phyloP scores from a whole-genome alignment of 2,888 invertebrate species.

The Harpalus rubripes region DNA sequence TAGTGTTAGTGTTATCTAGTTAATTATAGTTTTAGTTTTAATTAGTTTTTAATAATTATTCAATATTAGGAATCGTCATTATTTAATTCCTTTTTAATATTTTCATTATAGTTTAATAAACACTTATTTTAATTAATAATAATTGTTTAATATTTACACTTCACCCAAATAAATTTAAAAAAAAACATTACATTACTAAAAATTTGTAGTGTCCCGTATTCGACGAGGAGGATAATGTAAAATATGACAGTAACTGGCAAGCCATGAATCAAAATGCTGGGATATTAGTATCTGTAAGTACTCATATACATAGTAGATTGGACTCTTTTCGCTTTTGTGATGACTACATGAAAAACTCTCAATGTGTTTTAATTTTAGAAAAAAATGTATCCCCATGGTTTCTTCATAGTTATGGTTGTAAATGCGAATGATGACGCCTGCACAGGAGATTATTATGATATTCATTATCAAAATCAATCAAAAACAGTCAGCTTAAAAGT shows the following conservation, averaged over 20 bases:
- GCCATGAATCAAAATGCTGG: constrained; percentile 89
- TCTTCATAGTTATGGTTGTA: constrained; percentile 24
- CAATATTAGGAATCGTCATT: too few relatives aligned
- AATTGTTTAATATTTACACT: too few relatives aligned
- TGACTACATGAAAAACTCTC: background rate
- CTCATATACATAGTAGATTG: background rate
- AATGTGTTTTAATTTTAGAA: constrained; percentile 38
- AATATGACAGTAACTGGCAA: constrained; percentile 87
- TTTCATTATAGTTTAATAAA: too few relatives aligned
- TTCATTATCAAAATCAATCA: background rate
- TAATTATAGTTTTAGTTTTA: too few relatives aligned
- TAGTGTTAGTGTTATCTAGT: too few relatives aligned
- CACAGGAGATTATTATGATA: background rate
- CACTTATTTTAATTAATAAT: too few relatives aligned
- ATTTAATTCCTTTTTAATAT: too few relatives aligned
- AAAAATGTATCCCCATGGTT: background rate
- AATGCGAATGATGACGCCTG: background rate
- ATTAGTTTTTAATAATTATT: too few relatives aligned
- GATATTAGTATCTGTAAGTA: constrained; percentile 86
- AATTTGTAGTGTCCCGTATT: constrained; percentile 90
- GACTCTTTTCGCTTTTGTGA: too few relatives aligned
- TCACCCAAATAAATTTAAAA: too few relatives aligned
- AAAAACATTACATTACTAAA: too few relatives aligned
- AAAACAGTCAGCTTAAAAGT: background rate
- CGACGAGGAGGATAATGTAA: constrained; percentile 87